Evolutionary conservation across 2,797 vertebrate genomes (phyloP).

Genomic region (Nyctalus aviator): DNA sequence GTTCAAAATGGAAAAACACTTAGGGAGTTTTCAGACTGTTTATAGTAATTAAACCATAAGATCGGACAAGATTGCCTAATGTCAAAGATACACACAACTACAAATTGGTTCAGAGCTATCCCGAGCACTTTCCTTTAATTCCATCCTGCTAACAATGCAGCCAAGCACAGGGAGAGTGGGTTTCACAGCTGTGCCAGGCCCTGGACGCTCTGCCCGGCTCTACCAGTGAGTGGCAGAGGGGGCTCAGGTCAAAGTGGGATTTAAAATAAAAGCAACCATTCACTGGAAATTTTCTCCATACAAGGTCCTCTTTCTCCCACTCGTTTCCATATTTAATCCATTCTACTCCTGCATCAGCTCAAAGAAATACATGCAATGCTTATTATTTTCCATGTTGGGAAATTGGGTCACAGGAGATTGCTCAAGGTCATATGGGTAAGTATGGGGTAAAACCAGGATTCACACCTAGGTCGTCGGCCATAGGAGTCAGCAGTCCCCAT

Average conservation of each 20-base stretch:
- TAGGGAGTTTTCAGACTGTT: not conserved
- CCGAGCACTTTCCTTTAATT: not conserved
- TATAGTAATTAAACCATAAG: not conserved
- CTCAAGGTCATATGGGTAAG: not conserved
- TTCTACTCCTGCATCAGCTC: not conserved
- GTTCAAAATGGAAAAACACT: not conserved
- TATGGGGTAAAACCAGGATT: not conserved
- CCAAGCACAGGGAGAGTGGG: not conserved
- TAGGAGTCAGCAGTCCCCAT: not conserved
- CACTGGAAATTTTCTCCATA: not conserved
- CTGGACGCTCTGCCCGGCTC: fast-evolving
- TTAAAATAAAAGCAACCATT: not conserved
- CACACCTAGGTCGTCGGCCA: fast-evolving
- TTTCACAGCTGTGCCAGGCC: fast-evolving
- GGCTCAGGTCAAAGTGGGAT: not conserved
- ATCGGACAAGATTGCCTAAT: not conserved
- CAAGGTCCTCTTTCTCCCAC: not conserved
- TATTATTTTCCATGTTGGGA: not conserved
- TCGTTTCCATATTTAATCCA: not conserved
- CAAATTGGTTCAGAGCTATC: not conserved
- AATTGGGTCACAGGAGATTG: not conserved
- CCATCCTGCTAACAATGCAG: not conserved
- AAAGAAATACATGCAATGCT: not conserved
- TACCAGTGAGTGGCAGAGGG: no score
- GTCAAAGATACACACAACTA: not conserved